A percentile compares a stretch with the other conserved stretches of the same genome.
These are phyloP conservation scores for Pecten maximus DNA, from an alignment of 2,888 invertebrate genomes.

Conservation along the genomic window DNA sequence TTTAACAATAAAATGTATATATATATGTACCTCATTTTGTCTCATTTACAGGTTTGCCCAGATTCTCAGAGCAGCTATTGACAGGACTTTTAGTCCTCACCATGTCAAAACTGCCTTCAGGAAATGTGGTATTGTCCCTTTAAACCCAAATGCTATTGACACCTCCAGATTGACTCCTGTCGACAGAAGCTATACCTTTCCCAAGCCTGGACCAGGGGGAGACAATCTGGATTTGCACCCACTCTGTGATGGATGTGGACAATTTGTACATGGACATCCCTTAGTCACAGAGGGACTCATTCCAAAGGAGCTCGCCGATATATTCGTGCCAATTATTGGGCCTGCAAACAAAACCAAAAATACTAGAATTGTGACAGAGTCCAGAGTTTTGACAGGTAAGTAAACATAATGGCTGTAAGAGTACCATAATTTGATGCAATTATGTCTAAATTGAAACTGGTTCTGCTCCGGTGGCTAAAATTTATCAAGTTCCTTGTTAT, in stretches of 20 bases:
- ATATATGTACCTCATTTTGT: background rate
- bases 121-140: conserved; percentile 9
- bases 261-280: conserved; percentile 19
- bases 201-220: background rate
- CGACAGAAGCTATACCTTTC: background rate
- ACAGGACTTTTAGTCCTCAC: background rate
- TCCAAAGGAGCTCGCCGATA: background rate
- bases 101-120: conserved; percentile 22
- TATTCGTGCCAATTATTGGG: no score
- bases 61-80: background rate
- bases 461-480: no score
- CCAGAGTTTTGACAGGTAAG: no score
- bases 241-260: no score
- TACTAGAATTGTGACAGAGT: no score
- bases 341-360: no score
- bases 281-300: conserved; percentile 26
- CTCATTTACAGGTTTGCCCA: background rate
- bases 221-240: background rate
- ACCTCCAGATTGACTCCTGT: background rate
- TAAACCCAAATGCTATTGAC: conserved; percentile 22
- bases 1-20: background rate
- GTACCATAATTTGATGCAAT: no score
- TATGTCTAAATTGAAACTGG: no score
- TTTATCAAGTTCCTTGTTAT: no score
- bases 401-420: no score